These are phyloP conservation scores for Paratilapia polleni DNA, from an alignment of 2,113 vertebrate species.

Conservation along the genomic window DNA sequence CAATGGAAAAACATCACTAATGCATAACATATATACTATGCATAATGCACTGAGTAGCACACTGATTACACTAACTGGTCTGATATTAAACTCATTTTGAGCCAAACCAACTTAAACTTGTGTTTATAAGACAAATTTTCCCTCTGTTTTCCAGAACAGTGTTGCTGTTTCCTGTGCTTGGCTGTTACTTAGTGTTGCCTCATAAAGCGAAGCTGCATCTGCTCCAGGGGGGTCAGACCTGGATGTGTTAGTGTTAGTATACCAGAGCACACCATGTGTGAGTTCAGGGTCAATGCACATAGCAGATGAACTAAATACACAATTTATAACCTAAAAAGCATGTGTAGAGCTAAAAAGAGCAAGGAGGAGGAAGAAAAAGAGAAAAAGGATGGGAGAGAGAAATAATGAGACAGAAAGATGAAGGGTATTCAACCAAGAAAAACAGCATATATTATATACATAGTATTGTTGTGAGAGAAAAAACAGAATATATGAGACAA, in stretches of 20 bases:
- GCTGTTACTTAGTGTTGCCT: constrained; percentile 17
- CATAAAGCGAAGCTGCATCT: constrained; percentile 10
- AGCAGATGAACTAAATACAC: constrained; percentile 14
- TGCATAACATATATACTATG: too few species aligned
- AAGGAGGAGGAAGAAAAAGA: background rate
- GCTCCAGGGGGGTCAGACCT: background rate
- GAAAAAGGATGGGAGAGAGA: background rate
- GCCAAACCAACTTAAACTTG: background rate
- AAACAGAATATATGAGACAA: background rate
- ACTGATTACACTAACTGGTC: too few species aligned
- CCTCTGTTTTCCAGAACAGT: background rate
- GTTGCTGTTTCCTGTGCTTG: background rate
- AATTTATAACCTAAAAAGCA: background rate
- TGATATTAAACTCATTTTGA: background rate
- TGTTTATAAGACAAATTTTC: background rate
- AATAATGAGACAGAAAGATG: constrained; percentile 4
- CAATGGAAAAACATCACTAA: too few species aligned
- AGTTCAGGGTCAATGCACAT: background rate
- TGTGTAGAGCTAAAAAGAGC: background rate
- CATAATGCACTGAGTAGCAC: too few species aligned
- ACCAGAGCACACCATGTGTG: background rate
- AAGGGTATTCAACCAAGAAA: constrained; percentile 3
- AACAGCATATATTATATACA: background rate
- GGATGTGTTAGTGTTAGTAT: background rate
- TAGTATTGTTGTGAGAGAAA: background rate